Evolutionary conservation across 1,140 invertebrate species (phyloP), one percentile per base, ranked within the genome.

Genomic region (Bathynomus jamesi): DNA sequence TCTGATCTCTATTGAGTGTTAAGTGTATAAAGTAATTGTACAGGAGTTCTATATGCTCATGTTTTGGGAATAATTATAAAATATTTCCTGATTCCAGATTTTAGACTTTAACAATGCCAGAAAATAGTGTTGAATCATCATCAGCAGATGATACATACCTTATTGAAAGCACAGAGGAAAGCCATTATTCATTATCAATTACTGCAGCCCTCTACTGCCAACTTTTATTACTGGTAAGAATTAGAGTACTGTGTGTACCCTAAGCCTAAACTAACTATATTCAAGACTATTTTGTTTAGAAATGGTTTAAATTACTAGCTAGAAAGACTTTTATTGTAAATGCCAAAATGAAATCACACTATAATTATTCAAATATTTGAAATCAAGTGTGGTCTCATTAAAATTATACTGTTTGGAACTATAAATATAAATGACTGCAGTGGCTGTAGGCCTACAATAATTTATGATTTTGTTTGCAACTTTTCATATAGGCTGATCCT

Each of bases 131-230:
- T 40, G 32, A 8, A 8, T 7, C 7, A 40, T 40, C 17, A 17
- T 40, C 32, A 17, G 7, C 32, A 40, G 32, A 40, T 40, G 32
- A 40, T 17, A 40, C 7, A 40, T 40, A 17, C 17, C 67, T 73
- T 10, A 40, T 73, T 21, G 40, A 69, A n/a, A 61, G 40, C 1
- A 62, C 61, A 40, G 62, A 69, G 13, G 61, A 69, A 25, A 30
- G 69, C 27, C 71, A 73, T 46, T 69, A 73, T 63, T 67, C 71
- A 3, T 32, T 73, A n/a, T 62, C 65, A 27, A 29, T 73, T n/a
- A 65, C 69, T n/a, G 62, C 67, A 21, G 66, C 71, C 10, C 67
- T 73, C 21, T 73, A 73, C 24, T 25, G 25, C 24, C 65, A 68
- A 28, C 62, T 73, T 1, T 13, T 73, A 40, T 25, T 73, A 3